phyloP scores from a whole-genome alignment of 2,113 vertebrate species.

The Poecilia latipinna region DNA sequence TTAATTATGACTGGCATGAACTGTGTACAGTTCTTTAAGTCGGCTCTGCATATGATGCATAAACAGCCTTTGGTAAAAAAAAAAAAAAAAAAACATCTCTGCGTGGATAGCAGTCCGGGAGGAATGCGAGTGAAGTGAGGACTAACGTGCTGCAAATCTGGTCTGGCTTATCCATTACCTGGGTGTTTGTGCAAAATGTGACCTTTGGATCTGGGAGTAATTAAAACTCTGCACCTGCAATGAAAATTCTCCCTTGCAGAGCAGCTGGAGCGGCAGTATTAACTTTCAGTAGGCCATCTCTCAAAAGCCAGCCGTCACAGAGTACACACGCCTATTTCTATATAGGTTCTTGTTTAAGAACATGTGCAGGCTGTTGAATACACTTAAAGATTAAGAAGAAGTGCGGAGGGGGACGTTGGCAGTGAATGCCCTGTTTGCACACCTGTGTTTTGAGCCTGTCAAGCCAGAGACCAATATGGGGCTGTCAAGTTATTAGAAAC shows the following conservation, averaged over 20 bases:
- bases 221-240: conserved; percentile 11
- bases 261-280: conserved; percentile 27
- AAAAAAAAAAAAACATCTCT: not conserved
- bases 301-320: not conserved
- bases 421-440: not conserved
- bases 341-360: not conserved
- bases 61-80: not conserved
- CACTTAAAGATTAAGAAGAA: not conserved
- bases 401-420: too few relatives aligned
- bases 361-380: not conserved
- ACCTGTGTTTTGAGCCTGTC: conserved; percentile 13
- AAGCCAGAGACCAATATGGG: not conserved
- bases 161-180: not conserved
- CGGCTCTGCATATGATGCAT: not conserved
- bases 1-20: too few relatives aligned
- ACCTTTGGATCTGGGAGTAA: conserved; percentile 2
- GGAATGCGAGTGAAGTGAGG: not conserved
- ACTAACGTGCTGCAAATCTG: conserved; percentile 6
- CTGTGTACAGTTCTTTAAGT: not conserved
- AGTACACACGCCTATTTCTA: not conserved
- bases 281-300: not conserved
- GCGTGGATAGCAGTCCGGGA: not conserved
- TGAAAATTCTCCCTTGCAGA: conserved; percentile 18
- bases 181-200: conserved; percentile 14
- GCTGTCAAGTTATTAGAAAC: not conserved